Base-by-base conservation (phyloP, 2,113 vertebrate genomes). In the Lepisosteus oculatus region DNA sequence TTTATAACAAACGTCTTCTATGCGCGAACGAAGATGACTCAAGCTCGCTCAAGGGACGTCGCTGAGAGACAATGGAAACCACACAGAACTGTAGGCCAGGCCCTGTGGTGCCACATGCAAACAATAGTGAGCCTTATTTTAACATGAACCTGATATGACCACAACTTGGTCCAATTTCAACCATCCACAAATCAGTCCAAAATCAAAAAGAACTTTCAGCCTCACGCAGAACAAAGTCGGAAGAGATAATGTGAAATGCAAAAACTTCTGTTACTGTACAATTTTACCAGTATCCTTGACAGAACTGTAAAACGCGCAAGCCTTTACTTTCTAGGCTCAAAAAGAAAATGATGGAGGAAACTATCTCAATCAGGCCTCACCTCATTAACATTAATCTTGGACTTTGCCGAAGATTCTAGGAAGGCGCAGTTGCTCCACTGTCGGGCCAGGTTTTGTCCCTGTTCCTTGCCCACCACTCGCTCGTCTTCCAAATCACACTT, bases 321-420 rank as follows among this genome's bases (percentile, higher is more conserved):
- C 29, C 1, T 29, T 29, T 29, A 29, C 29, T 29, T 29, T 29
- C 29, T 29, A 29, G 29, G 29, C 29, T 29, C 29, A 29, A 29
- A 29, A 29, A 29, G 29, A 29, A 29, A 29, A 29, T 29, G 29
- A 29, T 29, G 29, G 29, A 29, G 29, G 29, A 29, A 29, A 29
- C 1, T 29, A 29, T 29, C 29, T 29, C 29, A n/a, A 14, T 59
- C 13, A 12, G 11, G 43, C 4, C 86, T 84, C 91, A 93, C 93
- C 93, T 94, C 93, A 0, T 94, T 94, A 91, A 94, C 92, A 74
- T 94, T 94, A 90, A 93, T 93, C 88, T 93, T 94, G 84, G 93
- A 93, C 81, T 94, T 94, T 85, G 93, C 93, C 88, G 93, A 94
- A 71, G 92, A 93, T 77, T 94, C 93, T 91, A 94, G 86, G 85